These are phyloP conservation scores for Thymelicus sylvestris DNA, from an alignment of 2,888 invertebrate species.

Conservation along the genomic window DNA sequence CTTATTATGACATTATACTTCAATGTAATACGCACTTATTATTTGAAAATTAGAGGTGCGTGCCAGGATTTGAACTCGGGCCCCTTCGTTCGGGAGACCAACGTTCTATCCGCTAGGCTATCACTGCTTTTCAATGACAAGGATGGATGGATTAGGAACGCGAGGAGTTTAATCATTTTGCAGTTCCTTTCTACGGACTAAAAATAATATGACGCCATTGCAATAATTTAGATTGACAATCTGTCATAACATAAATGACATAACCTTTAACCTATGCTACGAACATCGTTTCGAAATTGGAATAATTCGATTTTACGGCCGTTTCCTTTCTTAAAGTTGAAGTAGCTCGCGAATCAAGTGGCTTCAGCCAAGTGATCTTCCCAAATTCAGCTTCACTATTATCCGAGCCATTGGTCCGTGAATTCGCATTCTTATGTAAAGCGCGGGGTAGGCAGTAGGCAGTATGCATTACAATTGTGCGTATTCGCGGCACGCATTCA, in stretches of 20 bases:
- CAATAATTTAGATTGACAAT: slow-evolving; percentile 37
- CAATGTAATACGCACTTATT: too few relatives aligned
- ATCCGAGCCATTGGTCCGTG: slow-evolving; percentile 73
- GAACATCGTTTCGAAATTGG: slow-evolving; percentile 43
- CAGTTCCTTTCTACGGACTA: neutral
- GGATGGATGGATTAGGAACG: slow-evolving; percentile 19
- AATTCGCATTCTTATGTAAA: slow-evolving; percentile 78
- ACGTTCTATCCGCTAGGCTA: too few relatives aligned
- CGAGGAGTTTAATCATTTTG: neutral
- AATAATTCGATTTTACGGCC: slow-evolving; percentile 64
- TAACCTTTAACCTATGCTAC: slow-evolving; percentile 45
- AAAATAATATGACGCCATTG: slow-evolving; percentile 24
- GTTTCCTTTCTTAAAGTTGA: slow-evolving; percentile 49
- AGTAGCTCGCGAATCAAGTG: slow-evolving; percentile 53
- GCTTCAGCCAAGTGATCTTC: slow-evolving; percentile 55
- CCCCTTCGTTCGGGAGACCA: too few relatives aligned
- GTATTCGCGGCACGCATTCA: slow-evolving; percentile 76
- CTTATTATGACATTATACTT: too few relatives aligned
- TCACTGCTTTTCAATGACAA: too few relatives aligned
- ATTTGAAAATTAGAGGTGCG: too few relatives aligned
- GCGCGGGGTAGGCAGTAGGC: slow-evolving; percentile 52
- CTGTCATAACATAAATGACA: slow-evolving; percentile 36
- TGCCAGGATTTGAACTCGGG: too few relatives aligned
- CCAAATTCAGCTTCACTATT: slow-evolving; percentile 71
- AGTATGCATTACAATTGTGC: slow-evolving; percentile 51